A percentile compares a stretch with the other conserved stretches of the same genome.
These are phyloP conservation scores for Cantharis lateralis DNA, from an alignment of 2,888 invertebrate species.

Conservation along the genomic window DNA sequence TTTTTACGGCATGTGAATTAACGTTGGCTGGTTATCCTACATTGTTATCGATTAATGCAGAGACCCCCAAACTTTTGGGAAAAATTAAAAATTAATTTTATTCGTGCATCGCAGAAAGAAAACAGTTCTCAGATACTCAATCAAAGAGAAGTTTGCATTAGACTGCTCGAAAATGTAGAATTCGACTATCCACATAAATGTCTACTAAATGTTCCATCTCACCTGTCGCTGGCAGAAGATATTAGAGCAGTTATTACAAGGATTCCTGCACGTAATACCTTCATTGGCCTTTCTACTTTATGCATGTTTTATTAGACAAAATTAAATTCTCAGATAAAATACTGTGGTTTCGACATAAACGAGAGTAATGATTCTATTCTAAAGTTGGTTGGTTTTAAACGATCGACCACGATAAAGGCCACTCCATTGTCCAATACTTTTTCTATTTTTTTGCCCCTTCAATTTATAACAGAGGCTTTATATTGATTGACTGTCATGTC, in stretches of 20 bases:
- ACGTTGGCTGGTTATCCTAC: background rate
- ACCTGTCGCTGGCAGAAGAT: slow-evolving; percentile 48
- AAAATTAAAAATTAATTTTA: background rate
- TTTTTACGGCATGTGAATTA: background rate
- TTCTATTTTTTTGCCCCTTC: slow-evolving; percentile 11
- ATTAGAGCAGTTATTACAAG: slow-evolving; percentile 52
- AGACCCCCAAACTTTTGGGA: background rate
- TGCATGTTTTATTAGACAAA: slow-evolving; percentile 54
- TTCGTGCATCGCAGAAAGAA: background rate
- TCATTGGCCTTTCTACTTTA: slow-evolving; percentile 46
- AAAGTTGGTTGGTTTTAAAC: background rate
- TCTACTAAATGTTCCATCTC: slow-evolving; percentile 40
- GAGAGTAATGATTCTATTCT: slow-evolving; percentile 5
- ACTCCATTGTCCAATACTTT: background rate
- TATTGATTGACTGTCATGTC: slow-evolving; percentile 28
- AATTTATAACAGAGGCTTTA: slow-evolving; percentile 11
- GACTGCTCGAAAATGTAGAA: background rate
- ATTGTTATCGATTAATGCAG: background rate
- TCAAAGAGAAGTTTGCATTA: background rate
- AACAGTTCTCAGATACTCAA: background rate
- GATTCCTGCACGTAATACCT: slow-evolving; percentile 51
- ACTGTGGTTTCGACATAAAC: slow-evolving; percentile 38
- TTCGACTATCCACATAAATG: slow-evolving; percentile 15
- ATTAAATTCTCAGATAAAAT: slow-evolving; percentile 52
- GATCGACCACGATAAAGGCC: background rate